Percentiles rank a stretch among this genome's conserved stretches.
Evolutionary conservation across 2,113 vertebrate genomes (phyloP).

Genomic region (Thomomys bottae): DNA sequence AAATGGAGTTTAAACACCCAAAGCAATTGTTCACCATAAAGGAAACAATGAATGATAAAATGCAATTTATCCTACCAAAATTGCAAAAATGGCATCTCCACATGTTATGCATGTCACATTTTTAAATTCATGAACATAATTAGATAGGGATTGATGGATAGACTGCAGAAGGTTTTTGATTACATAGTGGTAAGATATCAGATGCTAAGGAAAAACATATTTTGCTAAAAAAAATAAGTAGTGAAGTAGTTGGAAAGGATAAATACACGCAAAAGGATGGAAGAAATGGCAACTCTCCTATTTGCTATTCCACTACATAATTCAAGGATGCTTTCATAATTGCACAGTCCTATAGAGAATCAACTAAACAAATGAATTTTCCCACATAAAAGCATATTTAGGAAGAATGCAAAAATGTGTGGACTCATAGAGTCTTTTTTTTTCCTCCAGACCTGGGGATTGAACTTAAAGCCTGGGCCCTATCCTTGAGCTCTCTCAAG

Average conservation of each 20-base stretch:
- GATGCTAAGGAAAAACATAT: not conserved
- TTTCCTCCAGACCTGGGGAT: no score
- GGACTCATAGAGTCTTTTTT: not conserved
- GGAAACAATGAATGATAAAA: not conserved
- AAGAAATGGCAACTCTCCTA: no score
- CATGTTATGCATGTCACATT: not conserved
- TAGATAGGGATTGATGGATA: not conserved
- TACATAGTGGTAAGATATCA: not conserved
- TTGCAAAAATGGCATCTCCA: not conserved
- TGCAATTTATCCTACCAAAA: not conserved
- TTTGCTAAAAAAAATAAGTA: not conserved
- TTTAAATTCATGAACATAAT: not conserved
- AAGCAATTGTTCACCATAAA: not conserved
- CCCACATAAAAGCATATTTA: not conserved
- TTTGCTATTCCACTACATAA: not conserved
- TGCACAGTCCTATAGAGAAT: not conserved
- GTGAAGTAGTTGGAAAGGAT: not conserved
- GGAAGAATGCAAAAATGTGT: not conserved
- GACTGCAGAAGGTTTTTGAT: not conserved
- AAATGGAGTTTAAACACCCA: not conserved
- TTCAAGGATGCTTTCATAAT: not conserved
- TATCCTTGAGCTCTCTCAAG: no score
- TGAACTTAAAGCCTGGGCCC: no score
- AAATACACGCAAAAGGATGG: fast-evolving
- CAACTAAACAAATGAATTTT: not conserved